Evolutionary conservation across 2,888 invertebrate genomes (phyloP).

Genomic region (Trachelus troglodyta): DNA sequence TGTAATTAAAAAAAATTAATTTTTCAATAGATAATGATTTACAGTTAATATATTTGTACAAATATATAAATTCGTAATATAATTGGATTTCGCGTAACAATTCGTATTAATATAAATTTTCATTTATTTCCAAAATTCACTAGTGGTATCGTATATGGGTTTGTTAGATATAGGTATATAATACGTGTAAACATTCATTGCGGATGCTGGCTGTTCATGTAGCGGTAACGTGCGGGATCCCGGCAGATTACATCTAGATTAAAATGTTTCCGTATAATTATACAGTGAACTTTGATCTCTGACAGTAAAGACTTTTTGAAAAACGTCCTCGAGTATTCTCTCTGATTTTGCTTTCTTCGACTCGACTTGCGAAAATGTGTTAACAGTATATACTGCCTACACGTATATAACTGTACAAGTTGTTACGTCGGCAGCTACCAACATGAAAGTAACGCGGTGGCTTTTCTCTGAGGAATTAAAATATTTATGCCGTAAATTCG

Average conservation of each 20-base stretch:
- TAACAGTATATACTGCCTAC: no score
- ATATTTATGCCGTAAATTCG: slow-evolving; percentile 5
- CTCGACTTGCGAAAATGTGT: background rate
- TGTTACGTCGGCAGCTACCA: background rate
- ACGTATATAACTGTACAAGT: background rate
- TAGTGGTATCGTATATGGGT: background rate
- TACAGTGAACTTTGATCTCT: background rate
- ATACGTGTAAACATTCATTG: background rate
- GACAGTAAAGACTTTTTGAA: background rate
- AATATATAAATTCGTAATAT: background rate
- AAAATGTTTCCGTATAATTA: background rate
- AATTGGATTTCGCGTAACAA: background rate
- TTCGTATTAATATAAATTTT: background rate
- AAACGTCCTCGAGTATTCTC: background rate
- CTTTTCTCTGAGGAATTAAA: slow-evolving; percentile 4
- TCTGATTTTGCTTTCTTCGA: background rate
- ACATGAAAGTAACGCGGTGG: background rate
- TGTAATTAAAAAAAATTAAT: background rate
- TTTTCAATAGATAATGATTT: background rate
- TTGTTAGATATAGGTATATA: background rate
- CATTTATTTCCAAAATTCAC: background rate
- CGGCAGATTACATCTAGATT: background rate
- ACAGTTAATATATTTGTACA: background rate
- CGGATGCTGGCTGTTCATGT: background rate
- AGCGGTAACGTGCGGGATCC: background rate